A percentile compares a stretch with the other conserved stretches of the same genome.
phyloP scores from a whole-genome alignment of 2,797 vertebrate species.

The Hyperoplus lanceolatus region DNA sequence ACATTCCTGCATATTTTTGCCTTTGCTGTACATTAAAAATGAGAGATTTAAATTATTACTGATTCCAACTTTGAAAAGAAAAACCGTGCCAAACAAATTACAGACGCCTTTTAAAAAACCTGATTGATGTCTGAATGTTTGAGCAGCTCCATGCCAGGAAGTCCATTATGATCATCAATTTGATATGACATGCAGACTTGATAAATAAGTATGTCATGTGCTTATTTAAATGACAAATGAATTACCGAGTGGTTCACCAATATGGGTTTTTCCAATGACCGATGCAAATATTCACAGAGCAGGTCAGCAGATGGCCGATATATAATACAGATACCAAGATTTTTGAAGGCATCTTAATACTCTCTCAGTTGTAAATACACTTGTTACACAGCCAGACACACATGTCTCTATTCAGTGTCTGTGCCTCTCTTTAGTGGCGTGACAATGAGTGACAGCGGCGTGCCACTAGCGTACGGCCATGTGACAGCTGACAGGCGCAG shows the following conservation, averaged over 20 bases:
- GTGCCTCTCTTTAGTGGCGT: constrained; percentile 49
- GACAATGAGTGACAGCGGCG: constrained; percentile 74
- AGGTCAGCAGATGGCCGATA: no score
- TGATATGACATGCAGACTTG: constrained; percentile 31
- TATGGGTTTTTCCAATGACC: neutral
- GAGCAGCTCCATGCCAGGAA: constrained; percentile 14
- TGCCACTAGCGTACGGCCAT: constrained; percentile 36
- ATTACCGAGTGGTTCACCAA: neutral
- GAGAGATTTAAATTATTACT: neutral
- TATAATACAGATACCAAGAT: no score
- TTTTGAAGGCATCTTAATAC: constrained; percentile 44
- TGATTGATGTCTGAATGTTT: constrained; percentile 27
- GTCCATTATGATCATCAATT: constrained; percentile 35
- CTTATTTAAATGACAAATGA: constrained; percentile 13
- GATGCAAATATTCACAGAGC: no score
- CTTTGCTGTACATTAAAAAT: neutral
- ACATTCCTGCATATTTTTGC: neutral
- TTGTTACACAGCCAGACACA: constrained; percentile 60
- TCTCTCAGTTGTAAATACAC: constrained; percentile 80
- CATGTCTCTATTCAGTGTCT: constrained; percentile 62
- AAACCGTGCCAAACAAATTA: no score
- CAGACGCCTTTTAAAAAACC: neutral
- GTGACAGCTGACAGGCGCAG: constrained; percentile 63
- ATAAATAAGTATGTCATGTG: constrained; percentile 8
- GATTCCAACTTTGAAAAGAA: neutral